These are phyloP conservation scores for Listronotus bonariensis DNA, from an alignment of 1,140 invertebrate species.

Conservation along the genomic window DNA sequence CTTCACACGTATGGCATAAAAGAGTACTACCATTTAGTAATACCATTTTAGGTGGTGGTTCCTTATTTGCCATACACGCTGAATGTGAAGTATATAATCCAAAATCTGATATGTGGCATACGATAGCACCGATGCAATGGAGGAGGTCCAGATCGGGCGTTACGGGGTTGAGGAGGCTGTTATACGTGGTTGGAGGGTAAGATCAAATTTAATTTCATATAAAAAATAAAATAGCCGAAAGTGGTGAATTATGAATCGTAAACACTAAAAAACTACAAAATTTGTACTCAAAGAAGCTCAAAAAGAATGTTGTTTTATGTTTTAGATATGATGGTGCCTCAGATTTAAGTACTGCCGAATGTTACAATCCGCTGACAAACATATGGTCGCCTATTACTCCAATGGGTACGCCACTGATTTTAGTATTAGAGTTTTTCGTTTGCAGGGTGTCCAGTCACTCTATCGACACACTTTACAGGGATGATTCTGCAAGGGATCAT, in stretches of 20 bases:
- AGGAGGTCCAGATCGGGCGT: slow-evolving; percentile 68
- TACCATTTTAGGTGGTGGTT: slow-evolving; percentile 64
- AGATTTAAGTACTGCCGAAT: slow-evolving; percentile 69
- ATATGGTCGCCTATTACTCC: slow-evolving; percentile 68
- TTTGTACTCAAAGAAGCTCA: too few relatives aligned
- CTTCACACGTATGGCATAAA: too few relatives aligned
- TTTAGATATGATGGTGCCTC: slow-evolving; percentile 69
- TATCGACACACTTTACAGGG: too few relatives aligned
- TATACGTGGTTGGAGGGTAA: slow-evolving; percentile 70
- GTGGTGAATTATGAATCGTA: too few relatives aligned
- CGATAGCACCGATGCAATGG: slow-evolving; percentile 67
- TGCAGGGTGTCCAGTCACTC: too few relatives aligned
- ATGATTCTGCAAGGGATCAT: too few relatives aligned
- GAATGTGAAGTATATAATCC: slow-evolving; percentile 76
- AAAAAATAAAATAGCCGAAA: background rate
- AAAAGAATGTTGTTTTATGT: background rate
- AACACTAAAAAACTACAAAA: too few relatives aligned
- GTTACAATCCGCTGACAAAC: slow-evolving; percentile 67
- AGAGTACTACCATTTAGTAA: too few relatives aligned
- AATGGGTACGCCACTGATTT: slow-evolving; percentile 61
- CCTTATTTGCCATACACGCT: slow-evolving; percentile 72
- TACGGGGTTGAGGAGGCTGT: slow-evolving; percentile 62
- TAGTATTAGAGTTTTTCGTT: background rate
- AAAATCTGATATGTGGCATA: slow-evolving; percentile 65
- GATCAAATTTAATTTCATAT: background rate